Conservation (phyloP, 2,113 vertebrate genomes). For the Cheilinus undulatus region DNA sequence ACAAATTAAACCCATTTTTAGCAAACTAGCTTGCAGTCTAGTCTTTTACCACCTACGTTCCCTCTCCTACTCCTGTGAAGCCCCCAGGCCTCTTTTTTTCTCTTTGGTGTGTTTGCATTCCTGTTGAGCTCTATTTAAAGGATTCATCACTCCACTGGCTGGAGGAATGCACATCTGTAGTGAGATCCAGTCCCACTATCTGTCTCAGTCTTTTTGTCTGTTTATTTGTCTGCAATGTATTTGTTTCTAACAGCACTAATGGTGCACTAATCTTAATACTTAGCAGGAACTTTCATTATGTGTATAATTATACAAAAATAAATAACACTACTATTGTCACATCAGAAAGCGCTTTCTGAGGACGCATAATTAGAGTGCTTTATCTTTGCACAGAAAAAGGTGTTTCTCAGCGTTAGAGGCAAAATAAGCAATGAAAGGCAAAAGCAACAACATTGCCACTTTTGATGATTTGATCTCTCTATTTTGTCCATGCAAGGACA, state of each 20-base stretch:
- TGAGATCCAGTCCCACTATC: constrained; percentile 32
- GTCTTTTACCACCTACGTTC: constrained; percentile 18
- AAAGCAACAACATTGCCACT: neutral
- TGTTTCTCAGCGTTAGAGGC: constrained; percentile 5
- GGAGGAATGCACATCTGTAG: constrained; percentile 78
- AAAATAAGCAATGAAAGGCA: constrained; percentile 6
- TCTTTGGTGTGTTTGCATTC: constrained; percentile 74
- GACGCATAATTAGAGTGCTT: constrained; percentile 26
- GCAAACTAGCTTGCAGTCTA: neutral
- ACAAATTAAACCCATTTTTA: neutral
- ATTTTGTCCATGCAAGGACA: neutral
- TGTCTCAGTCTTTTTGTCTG: constrained; percentile 7
- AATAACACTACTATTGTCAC: constrained; percentile 29
- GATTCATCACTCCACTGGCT: constrained; percentile 52
- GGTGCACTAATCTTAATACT: constrained; percentile 5
- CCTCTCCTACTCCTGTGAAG: constrained; percentile 26
- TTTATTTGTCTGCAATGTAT: constrained; percentile 2
- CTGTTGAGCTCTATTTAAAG: constrained; percentile 73
- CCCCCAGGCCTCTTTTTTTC: constrained; percentile 53
- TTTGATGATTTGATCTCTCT: neutral
- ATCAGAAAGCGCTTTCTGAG: constrained; percentile 51
- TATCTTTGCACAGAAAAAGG: constrained; percentile 29
- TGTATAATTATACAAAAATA: constrained; percentile 40
- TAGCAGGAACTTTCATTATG: constrained; percentile 9
- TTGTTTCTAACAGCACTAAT: constrained; percentile 4